Evolutionary conservation across 2,888 invertebrate genomes (phyloP), one percentile per base, ranked within the genome.

Genomic region (Aspidiotus destructor): DNA sequence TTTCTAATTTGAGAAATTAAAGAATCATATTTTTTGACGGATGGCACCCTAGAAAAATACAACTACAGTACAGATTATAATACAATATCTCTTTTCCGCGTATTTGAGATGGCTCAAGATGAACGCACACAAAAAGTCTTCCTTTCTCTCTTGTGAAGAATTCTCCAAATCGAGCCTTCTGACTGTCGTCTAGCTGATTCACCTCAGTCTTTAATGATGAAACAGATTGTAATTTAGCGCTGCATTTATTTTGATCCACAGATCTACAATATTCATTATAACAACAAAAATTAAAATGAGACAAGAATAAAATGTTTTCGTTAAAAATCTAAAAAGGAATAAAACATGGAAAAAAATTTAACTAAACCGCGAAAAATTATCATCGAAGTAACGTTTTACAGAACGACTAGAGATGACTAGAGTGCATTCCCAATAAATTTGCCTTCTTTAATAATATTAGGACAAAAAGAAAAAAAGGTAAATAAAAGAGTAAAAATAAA

Each of bases 381-480:
- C 28, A 28, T 28, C 28, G 28, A 28, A 28, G 28, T 28, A 28
- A 28, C 28, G 28, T 28, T 28, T 28, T 28, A 28, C n/a, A 48
- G 11, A 48, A 48, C 48, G 48, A n/a, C 48, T 48, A 48, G n/a
- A n/a, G 28, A 28, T 28, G 28, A 28, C 28, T 28, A 48, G 48
- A 48, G 48, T 48, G 48, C 48, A 48, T 48, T 48, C 48, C 11
- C 48, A n/a, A 48, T 48, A n/a, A 13, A 11, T 11, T 48, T n/a
- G n/a, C n/a, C 48, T 48, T n/a, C 11, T 48, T 13, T n/a, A 48
- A 48, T 48, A 48, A 48, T 48, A 48, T 28, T 28, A 48, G 6
- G 48, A 48, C 48, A 48, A 48, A 48, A 48, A 48, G n/a, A 48
- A 48, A 48, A 44, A 48, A 48, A n/a, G 48, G n/a, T 48, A 48